Base-by-base conservation (phyloP, 64 coral and sea anemone species). In the Montipora foliosa region DNA sequence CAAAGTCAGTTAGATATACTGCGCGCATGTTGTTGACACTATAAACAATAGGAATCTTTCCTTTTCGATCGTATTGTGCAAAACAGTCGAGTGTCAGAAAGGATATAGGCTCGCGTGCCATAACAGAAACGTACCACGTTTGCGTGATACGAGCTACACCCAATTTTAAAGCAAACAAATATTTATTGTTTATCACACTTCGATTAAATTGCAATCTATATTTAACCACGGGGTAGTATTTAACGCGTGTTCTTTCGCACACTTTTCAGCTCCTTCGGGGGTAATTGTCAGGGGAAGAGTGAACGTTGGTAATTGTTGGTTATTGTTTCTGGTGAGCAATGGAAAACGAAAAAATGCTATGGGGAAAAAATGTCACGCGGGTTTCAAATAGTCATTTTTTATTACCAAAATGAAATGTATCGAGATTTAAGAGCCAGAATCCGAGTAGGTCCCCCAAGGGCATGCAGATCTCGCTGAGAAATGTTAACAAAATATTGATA, bases 131-230 rank as follows among this genome's bases (percentile, higher is more conserved):
- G 13, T 64, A 64, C 61, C 68, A 71, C 1, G 20, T 2, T 71
- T 71, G 79, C 79, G 79, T 82, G 79, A 82, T 24, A 22, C 15
- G 2, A 4, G 66, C 59, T 60, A 67, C 81, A 47, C 81, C 62
- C 68, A 44, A 68, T 5, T 47, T 47, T 67, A 29, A 46, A 29
- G 44, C 37, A 58, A 6, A 83, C 13, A 83, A 67, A 83, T 37
- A 83, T 67, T 67, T 47, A 44, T 82, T 45, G 55, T 25, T 61
- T 58, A 15, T 21, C 20, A 71, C 20, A 47, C 37, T 37, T 37
- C 37, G 37, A 37, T 37, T 37, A 37, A 37, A 7, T n/a, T 59
- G 48, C 49, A 58, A 58, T 80, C 78, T 24, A 22, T 58, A n/a
- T 25, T 15, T 58, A 13, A 76, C 74, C 74, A 29, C 74, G 6